Percentiles rank a stretch among this genome's conserved stretches.
Conservation (phyloP, 1,140 invertebrate species). For the Caenorhabditis elegans region DNA sequence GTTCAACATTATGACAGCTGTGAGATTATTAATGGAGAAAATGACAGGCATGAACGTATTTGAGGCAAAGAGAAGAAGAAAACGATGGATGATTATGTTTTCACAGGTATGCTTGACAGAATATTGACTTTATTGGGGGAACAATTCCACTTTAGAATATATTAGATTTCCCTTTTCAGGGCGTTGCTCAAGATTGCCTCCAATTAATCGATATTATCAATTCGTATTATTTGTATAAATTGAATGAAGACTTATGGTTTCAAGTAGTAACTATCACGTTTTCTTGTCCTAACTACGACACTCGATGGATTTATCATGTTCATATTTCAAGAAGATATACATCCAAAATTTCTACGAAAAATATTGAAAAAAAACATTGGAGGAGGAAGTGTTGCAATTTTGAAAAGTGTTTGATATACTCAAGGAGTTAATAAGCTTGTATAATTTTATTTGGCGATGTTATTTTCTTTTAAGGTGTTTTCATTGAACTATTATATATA, state of each 20-base stretch:
- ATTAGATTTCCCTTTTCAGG: background rate
- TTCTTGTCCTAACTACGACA: too few species aligned
- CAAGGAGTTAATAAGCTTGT: too few species aligned
- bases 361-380: background rate
- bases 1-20: background rate
- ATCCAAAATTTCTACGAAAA: background rate
- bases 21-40: background rate
- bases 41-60: background rate
- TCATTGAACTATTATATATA: background rate
- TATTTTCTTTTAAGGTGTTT: background rate
- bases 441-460: too few species aligned
- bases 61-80: background rate
- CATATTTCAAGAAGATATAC: background rate
- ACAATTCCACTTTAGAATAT: background rate
- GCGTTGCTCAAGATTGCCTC: background rate
- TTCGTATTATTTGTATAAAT: background rate
- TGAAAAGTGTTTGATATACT: too few species aligned
- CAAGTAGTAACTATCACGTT: too few species aligned
- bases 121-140: background rate
- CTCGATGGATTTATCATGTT: conserved; percentile 10
- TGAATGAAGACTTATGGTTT: background rate
- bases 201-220: background rate
- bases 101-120: background rate
- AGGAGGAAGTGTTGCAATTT: background rate
- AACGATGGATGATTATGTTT: conserved; percentile 3